Percentiles rank a stretch among this genome's conserved stretches.
Evolutionary conservation across 2,888 invertebrate species (phyloP).

Genomic region (Cerastoderma edule): DNA sequence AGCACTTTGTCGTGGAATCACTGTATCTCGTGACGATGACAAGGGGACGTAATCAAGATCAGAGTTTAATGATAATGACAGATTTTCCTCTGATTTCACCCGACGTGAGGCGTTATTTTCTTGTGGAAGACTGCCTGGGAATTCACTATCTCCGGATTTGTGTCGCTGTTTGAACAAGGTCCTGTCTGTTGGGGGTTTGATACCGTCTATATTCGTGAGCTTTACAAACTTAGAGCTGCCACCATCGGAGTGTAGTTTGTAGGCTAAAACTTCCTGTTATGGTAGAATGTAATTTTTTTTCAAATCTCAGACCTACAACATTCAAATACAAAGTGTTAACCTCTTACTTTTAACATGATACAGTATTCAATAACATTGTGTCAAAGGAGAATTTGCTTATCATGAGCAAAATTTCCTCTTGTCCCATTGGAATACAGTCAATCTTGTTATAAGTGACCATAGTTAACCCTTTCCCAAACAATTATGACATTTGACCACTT

Average conservation of each 20-base stretch:
- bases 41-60: constrained; percentile 48
- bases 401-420: no score
- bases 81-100: constrained; percentile 72
- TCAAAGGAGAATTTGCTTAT: no score
- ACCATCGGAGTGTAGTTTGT: constrained; percentile 40
- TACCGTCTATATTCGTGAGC: neutral
- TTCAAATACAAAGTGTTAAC: no score
- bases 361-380: neutral
- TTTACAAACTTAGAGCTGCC: neutral
- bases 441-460: no score
- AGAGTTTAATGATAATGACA: constrained; percentile 50
- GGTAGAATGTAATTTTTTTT: neutral
- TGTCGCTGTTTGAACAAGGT: constrained; percentile 38
- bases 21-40: constrained; percentile 53
- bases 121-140: constrained; percentile 18
- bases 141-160: constrained; percentile 49
- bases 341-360: no score
- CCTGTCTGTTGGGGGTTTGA: neutral
- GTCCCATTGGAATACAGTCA: neutral
- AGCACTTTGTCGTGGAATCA: constrained; percentile 22
- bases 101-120: constrained; percentile 50
- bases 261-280: constrained; percentile 53
- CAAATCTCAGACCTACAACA: no score
- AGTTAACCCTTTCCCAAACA: no score
- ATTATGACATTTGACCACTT: no score